phyloP scores from a whole-genome alignment of 2,888 invertebrate genomes.

The Synanthedon formicaeformis region DNA sequence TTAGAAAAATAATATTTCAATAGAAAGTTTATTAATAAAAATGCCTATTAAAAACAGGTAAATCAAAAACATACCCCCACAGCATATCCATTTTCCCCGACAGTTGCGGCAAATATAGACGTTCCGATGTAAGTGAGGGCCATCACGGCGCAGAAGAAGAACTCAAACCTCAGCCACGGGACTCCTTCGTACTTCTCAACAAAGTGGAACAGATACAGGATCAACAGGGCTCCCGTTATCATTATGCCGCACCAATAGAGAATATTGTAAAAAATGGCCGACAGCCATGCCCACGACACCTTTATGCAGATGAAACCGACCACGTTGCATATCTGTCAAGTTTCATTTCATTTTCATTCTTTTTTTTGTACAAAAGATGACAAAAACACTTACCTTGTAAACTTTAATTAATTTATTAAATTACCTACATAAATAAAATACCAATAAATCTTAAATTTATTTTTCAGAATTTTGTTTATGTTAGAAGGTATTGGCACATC shows the following conservation, averaged over 20 bases:
- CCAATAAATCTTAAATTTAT: too few species aligned
- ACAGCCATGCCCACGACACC: constrained; percentile 70
- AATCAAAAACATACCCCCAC: constrained; percentile 76
- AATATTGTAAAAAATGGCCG: constrained; percentile 81
- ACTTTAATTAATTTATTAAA: too few species aligned
- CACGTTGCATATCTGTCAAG: constrained; percentile 73
- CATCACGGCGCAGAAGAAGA: constrained; percentile 78
- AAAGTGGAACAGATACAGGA: constrained; percentile 84
- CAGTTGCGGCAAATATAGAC: constrained; percentile 76
- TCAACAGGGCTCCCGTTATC: constrained; percentile 78
- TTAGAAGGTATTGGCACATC: too few species aligned
- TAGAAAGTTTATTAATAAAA: too few species aligned
- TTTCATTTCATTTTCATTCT: too few species aligned
- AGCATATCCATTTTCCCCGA: constrained; percentile 72
- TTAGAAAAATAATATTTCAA: too few species aligned
- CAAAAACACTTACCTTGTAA: too few species aligned
- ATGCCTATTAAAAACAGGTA: neutral
- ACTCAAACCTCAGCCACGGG: constrained; percentile 88
- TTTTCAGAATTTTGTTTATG: too few species aligned
- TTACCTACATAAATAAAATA: too few species aligned
- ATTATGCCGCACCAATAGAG: constrained; percentile 85
- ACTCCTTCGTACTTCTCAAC: constrained; percentile 83
- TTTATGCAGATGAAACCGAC: constrained; percentile 87
- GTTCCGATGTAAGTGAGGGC: constrained; percentile 79
- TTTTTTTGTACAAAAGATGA: too few species aligned